Conservation (phyloP, 2,888 invertebrate species). For the Nomada fucata region DNA sequence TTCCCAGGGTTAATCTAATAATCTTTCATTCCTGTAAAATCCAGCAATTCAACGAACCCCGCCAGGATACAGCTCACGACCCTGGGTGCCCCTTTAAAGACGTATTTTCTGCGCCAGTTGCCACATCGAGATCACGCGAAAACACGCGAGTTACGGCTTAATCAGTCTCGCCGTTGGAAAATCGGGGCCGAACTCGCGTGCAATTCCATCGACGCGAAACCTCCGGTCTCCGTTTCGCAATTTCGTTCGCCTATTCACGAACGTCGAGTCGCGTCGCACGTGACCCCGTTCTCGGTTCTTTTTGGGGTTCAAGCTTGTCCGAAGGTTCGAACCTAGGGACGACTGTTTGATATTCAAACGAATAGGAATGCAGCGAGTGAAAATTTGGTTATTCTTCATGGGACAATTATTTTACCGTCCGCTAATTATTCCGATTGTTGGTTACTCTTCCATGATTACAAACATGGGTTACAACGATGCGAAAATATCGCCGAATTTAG, state of each 20-base stretch:
- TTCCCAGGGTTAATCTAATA: neutral
- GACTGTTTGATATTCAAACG: too few species aligned
- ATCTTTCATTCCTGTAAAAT: conserved; percentile 28
- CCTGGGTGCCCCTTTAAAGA: conserved; percentile 59
- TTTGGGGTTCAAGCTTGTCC: neutral
- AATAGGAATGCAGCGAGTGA: too few species aligned
- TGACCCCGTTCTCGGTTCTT: neutral
- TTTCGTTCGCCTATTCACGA: neutral
- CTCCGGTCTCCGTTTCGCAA: neutral
- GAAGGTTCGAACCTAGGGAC: neutral
- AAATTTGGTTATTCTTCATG: too few species aligned
- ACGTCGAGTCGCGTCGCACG: neutral
- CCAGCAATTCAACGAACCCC: conserved; percentile 44
- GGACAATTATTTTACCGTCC: too few species aligned
- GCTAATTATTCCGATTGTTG: too few species aligned
- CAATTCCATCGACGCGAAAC: conserved; percentile 28
- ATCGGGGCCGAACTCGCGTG: conserved; percentile 17
- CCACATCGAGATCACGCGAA: conserved; percentile 37
- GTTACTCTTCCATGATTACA: too few species aligned
- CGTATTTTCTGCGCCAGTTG: conserved; percentile 46
- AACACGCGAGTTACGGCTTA: conserved; percentile 60
- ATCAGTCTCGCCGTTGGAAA: conserved; percentile 52
- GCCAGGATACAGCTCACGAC: conserved; percentile 46
- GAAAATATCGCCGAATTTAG: too few species aligned
- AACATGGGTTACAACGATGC: too few species aligned